Conservation (phyloP, 2,797 vertebrate genomes). For the Helicolenus hilgendorfi region DNA sequence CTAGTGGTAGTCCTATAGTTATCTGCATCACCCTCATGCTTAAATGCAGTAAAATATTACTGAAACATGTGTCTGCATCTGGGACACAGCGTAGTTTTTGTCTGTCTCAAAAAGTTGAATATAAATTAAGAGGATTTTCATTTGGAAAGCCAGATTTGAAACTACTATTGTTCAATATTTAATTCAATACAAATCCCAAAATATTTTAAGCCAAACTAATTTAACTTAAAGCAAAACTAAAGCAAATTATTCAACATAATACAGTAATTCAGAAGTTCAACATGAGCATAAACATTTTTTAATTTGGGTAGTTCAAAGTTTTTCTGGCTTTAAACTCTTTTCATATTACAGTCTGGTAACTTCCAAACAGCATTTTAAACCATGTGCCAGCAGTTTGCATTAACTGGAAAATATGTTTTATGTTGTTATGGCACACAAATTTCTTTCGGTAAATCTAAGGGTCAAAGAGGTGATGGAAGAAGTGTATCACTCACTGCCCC, state of each 20-base stretch:
- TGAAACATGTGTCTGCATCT: not conserved
- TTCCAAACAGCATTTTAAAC: not conserved
- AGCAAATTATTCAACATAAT: not conserved
- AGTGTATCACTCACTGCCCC: conserved; percentile 94
- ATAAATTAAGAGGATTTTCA: not conserved
- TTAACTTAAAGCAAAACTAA: not conserved
- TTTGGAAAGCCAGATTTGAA: not conserved
- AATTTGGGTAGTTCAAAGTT: not conserved
- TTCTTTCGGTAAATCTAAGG: not conserved
- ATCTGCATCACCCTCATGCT: not conserved
- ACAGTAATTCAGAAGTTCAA: not conserved
- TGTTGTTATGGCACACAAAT: not conserved
- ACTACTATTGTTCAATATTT: not conserved
- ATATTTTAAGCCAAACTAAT: not conserved
- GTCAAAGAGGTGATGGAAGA: not conserved
- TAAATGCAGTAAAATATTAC: not conserved
- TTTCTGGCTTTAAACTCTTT: not conserved
- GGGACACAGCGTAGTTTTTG: not conserved
- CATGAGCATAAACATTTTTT: not conserved
- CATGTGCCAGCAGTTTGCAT: not conserved
- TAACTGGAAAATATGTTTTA: not conserved
- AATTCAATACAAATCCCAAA: not conserved
- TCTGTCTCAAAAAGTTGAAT: not conserved
- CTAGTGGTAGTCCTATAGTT: not conserved
- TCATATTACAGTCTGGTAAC: not conserved